Base-by-base conservation (phyloP, 2,797 vertebrate species). In the Aeoliscus strigatus region DNA sequence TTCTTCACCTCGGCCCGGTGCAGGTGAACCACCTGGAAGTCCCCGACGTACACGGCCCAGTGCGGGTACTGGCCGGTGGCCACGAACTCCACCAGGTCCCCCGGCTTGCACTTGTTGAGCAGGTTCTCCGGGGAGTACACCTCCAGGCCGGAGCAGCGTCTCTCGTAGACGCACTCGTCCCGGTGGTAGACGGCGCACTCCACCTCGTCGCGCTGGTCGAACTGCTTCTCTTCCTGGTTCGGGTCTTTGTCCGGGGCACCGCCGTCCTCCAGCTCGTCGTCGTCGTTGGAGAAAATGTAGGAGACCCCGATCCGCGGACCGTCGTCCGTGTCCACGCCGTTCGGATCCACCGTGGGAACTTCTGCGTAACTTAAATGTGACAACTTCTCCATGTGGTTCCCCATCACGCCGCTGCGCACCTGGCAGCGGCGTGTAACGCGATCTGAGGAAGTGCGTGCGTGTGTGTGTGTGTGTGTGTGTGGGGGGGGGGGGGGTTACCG, bases 371-470 rank as follows among this genome's bases (percentile, higher is more conserved):
- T 98, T 86, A 99, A 93, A 92, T 98, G 96, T 83, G 96, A 98
- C 90, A 99, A 97, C 91, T 96, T 93, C 87, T 98, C 96, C 90
- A 99, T 94, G 96, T 99, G 96, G 88, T 99, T 99, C 91, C 96
- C 96, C 96, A 99, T 99, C 95, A 98, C 97, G 94, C 91, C 93
- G 89, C 86, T 84, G 90, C n/a, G n/a, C n/a, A 86, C 92, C 86
- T 87, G 84, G 87, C 81, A 80, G 88, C 89, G 89, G 87, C 90
- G 91, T 87, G 86, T 90, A 91, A 85, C 86, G 88, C 88, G 77
- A n/a, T n/a, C n/a, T n/a, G n/a, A n/a, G n/a, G n/a, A n/a, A n/a
- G n/a, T n/a, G n/a, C n/a, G n/a, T n/a, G n/a, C n/a, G n/a, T n/a
- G n/a, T n/a, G n/a, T n/a, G n/a, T n/a, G n/a, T n/a, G n/a, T n/a